Evolutionary conservation across 2,888 invertebrate genomes (phyloP), one percentile per base, ranked within the genome.

Genomic region (Synanthedon formicaeformis): DNA sequence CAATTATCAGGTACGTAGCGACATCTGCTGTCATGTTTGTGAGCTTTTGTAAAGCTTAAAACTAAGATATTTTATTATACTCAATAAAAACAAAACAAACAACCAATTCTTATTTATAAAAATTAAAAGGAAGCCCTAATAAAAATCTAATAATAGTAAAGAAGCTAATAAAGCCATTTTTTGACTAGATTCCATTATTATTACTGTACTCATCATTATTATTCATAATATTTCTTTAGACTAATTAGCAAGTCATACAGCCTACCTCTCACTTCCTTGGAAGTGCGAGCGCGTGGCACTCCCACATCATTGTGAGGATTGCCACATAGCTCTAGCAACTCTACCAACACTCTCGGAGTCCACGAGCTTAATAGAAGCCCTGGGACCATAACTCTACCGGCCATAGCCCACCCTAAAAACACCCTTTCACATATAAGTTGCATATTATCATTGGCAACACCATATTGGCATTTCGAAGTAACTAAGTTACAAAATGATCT

Each of bases 371-470:
- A 86, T 23, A 91, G 70, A 54, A 91, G 65, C 1, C 91, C 91
- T 13, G 91, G 91, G 55, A 91, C 83, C 61, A 91, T 85, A 48
- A 91, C 75, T 41, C 88, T 86, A 41, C 90, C 90, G 1, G 90
- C 89, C 65, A 90, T 79, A 27, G 89, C 82, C 91, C 91, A 91
- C 0, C 91, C 91, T 41, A 91, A 78, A 69, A 91, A 91, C 60
- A 91, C 89, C 60, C 90, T 90, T 64, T 91, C 91, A 64, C 91
- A 92, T 27, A 91, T 84, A 41, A 92, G 89, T 88, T 93, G 90
- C 57, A 92, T 71, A 71, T 93, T 93, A 65, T 91, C 91, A 66
- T 92, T 92, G 4, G 81, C 78, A 2, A 92, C 88, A 1, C 84
- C 78, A 50, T 77, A 73, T 52, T 86, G 78, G 72, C 93, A 93